These are phyloP conservation scores for Augiades crinisus DNA, from an alignment of 2,888 invertebrate genomes.

Conservation along the genomic window DNA sequence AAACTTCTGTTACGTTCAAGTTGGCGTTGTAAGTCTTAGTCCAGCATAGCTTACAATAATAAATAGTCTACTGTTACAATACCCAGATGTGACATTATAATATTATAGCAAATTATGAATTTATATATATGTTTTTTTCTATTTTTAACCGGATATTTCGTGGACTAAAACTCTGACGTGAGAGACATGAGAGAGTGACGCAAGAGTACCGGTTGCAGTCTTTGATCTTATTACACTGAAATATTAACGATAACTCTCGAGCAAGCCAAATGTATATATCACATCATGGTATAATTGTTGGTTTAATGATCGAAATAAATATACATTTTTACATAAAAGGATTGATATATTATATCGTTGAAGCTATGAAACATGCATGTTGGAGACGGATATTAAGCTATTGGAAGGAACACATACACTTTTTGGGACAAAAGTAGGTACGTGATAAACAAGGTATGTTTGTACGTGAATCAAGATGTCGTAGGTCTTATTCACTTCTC, in stretches of 20 bases:
- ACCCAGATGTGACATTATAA: slow-evolving; percentile 10
- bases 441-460: slow-evolving; percentile 32
- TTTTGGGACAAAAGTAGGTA: slow-evolving; percentile 36
- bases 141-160: too few species aligned
- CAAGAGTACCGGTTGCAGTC: background rate
- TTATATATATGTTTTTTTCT: too few species aligned
- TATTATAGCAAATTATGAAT: too few species aligned
- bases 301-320: background rate
- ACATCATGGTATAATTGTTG: slow-evolving; percentile 3
- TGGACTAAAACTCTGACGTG: too few species aligned
- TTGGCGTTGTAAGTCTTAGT: slow-evolving; percentile 6
- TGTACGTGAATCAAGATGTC: slow-evolving; percentile 62
- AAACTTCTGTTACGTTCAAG: slow-evolving; percentile 13
- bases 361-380: slow-evolving; percentile 6
- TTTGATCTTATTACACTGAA: too few species aligned
- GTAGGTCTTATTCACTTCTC: slow-evolving; percentile 53
- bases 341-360: background rate
- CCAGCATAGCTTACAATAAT: slow-evolving; percentile 8
- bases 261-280: too few species aligned
- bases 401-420: slow-evolving; percentile 68
- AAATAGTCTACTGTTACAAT: too few species aligned
- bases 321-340: background rate
- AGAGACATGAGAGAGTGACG: too few species aligned
- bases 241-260: too few species aligned
- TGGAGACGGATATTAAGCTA: background rate